Evolutionary conservation across 30 jellyfish, hydroid and myxozoan genomes (phyloP).

Genomic region (Rhopilema esculentum): DNA sequence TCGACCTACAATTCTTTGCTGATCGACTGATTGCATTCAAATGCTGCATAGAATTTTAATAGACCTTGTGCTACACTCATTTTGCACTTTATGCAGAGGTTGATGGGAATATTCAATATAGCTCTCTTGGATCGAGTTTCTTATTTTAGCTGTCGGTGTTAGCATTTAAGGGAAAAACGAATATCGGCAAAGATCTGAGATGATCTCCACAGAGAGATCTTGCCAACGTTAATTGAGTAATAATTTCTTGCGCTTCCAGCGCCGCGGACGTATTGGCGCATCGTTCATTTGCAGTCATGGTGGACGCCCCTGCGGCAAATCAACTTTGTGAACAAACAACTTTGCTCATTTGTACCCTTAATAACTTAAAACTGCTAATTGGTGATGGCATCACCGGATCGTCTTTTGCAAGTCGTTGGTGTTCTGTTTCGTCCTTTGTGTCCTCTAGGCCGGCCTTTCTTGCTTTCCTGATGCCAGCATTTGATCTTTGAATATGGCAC

Average conservation of each 20-base stretch:
- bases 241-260: not conserved
- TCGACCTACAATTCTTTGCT: not conserved
- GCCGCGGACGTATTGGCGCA: not conserved
- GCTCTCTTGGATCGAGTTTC: not conserved
- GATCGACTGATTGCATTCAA: not conserved
- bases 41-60: too few relatives aligned
- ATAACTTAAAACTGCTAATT: conserved; percentile 39
- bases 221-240: not conserved
- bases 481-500: not conserved
- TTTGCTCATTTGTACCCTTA: not conserved
- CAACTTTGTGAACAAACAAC: conserved; percentile 8
- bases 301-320: not conserved
- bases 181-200: not conserved
- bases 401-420: not conserved
- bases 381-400: conserved; percentile 52
- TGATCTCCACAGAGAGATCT: not conserved
- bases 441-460: not conserved
- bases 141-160: not conserved
- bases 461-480: not conserved
- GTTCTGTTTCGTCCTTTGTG: not conserved
- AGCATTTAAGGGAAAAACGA: not conserved
- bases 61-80: too few relatives aligned
- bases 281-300: not conserved
- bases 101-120: not conserved
- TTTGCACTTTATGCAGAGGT: too few relatives aligned